phyloP scores from a whole-genome alignment of 2,888 invertebrate species.

The Formica aserva region DNA sequence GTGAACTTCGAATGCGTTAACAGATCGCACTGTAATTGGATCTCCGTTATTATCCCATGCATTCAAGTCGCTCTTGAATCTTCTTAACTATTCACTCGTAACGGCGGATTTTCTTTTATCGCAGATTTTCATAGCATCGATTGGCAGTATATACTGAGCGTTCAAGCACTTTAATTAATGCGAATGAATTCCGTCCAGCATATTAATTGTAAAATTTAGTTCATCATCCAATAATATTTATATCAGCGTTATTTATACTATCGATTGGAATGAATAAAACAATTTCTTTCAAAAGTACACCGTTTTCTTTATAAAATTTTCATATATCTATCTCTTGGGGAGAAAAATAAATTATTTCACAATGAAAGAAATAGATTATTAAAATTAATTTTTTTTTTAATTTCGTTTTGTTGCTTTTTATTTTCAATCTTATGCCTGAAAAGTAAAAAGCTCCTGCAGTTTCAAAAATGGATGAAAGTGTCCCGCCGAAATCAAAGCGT shows the following conservation, averaged over 20 bases:
- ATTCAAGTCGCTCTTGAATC: slow-evolving; percentile 20
- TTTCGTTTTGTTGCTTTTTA: slow-evolving; percentile 8
- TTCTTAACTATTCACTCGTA: slow-evolving; percentile 32
- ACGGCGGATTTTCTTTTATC: not conserved
- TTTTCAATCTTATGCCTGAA: not conserved
- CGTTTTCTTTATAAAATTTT: not conserved
- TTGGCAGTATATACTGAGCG: not conserved
- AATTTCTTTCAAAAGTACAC: not conserved
- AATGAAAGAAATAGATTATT: not conserved
- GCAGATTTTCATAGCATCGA: not conserved
- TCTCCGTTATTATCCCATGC: slow-evolving; percentile 1
- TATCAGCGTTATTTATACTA: not conserved
- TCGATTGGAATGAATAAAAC: not conserved
- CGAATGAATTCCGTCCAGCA: not conserved
- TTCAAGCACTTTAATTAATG: slow-evolving; percentile 31
- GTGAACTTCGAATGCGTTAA: slow-evolving; percentile 59
- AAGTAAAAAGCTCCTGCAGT: not conserved
- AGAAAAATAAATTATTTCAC: not conserved
- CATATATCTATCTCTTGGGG: not conserved
- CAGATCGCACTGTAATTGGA: slow-evolving; percentile 59
- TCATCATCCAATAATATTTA: not conserved
- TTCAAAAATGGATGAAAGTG: slow-evolving; percentile 40
- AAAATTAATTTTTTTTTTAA: slow-evolving; percentile 11
- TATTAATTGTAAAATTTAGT: slow-evolving; percentile 2
- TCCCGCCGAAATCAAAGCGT: not conserved